These are phyloP conservation scores for Drosophila tristis DNA, from an alignment of 1,140 invertebrate species.

Conservation along the genomic window DNA sequence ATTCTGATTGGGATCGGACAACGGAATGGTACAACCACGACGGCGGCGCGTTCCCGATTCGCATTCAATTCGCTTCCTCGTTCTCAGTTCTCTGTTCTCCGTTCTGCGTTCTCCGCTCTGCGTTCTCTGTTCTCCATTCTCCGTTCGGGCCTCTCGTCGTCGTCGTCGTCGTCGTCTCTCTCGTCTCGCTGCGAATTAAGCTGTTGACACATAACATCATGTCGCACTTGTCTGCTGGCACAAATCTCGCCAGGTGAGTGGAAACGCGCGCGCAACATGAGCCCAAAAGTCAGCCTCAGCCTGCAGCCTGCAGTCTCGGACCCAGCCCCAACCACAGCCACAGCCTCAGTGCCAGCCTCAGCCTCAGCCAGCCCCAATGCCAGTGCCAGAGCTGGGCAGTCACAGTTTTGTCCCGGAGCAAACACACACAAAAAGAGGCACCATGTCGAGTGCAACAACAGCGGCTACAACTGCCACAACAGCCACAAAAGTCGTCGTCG, in stretches of 20 bases:
- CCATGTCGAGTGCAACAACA: constrained; percentile 46
- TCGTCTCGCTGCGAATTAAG: constrained; percentile 76
- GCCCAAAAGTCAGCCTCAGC: constrained; percentile 44
- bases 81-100: not conserved
- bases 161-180: constrained; percentile 6
- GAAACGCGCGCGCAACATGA: constrained; percentile 80
- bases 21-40: constrained; percentile 36
- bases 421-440: constrained; percentile 31
- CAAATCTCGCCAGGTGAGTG: constrained; percentile 81
- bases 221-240: constrained; percentile 80
- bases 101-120: not conserved
- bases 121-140: not conserved
- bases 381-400: not conserved
- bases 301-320: not conserved
- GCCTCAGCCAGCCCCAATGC: no score
- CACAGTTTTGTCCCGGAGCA: constrained; percentile 8
- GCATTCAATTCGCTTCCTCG: not conserved
- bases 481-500: constrained; percentile 15
- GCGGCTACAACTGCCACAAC: constrained; percentile 22
- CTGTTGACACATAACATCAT: constrained; percentile 83
- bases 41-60: constrained; percentile 26
- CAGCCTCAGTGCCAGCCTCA: no score
- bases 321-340: no score
- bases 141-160: constrained; percentile 8
- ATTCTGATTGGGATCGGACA: constrained; percentile 70